Evolutionary conservation across 2,113 vertebrate species (phyloP).

Genomic region (Pardalotus punctatus): DNA sequence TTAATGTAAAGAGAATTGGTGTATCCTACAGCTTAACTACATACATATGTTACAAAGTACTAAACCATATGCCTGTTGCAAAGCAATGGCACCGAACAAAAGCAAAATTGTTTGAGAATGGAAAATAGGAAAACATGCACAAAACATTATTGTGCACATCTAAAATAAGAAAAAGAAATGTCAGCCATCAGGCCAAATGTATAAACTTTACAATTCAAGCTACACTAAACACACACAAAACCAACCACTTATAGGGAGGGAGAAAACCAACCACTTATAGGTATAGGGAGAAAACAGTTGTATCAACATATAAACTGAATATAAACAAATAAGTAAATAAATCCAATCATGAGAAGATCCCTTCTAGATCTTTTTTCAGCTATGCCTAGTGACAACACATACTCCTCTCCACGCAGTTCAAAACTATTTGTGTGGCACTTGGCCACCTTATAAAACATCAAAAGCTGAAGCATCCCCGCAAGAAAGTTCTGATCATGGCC

Average conservation of each 20-base stretch:
- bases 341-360: not conserved
- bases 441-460: not conserved
- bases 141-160: not conserved
- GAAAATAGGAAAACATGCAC: not conserved
- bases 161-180: not conserved
- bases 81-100: not conserved
- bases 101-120: not conserved
- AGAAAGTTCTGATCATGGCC: not conserved
- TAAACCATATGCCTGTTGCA: not conserved
- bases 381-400: not conserved
- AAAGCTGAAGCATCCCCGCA: not conserved
- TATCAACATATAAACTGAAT: not conserved
- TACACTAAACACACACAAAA: not conserved
- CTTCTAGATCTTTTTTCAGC: not conserved
- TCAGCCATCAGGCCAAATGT: not conserved
- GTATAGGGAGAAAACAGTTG: not conserved
- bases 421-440: not conserved
- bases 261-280: not conserved
- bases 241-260: no score
- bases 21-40: not conserved
- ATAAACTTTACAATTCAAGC: not conserved
- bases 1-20: not conserved
- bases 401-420: not conserved
- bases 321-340: not conserved
- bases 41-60: not conserved